phyloP scores from a whole-genome alignment of 2,113 vertebrate genomes.

The Embiotoca jacksoni region DNA sequence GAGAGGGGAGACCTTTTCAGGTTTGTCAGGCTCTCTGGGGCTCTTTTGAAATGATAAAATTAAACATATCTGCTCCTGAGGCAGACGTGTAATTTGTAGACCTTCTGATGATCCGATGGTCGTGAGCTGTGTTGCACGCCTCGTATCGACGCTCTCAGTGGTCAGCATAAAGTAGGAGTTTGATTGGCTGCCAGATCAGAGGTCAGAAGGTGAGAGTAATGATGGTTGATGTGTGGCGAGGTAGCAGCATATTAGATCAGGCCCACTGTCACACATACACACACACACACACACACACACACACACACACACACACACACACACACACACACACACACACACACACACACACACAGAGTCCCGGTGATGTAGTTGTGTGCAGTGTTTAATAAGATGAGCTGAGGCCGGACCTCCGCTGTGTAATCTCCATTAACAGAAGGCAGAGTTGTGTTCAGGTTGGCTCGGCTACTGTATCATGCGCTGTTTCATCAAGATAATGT shows the following conservation, averaged over 20 bases:
- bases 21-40: neutral
- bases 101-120: conserved; percentile 18
- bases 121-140: conserved; percentile 1
- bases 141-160: conserved; percentile 27
- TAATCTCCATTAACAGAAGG: conserved; percentile 83
- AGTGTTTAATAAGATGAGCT: conserved; percentile 73
- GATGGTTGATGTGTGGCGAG: conserved; percentile 59
- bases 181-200: conserved; percentile 70
- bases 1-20: neutral
- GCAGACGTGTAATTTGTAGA: conserved; percentile 50
- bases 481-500: conserved; percentile 84
- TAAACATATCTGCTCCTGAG: conserved; percentile 26
- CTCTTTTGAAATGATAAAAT: conserved; percentile 1
- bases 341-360: conserved; percentile 33
- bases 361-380: conserved; percentile 40
- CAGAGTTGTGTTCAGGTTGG: conserved; percentile 74
- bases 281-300: conserved; percentile 36
- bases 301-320: conserved; percentile 32
- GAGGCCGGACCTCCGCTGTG: conserved; percentile 68
- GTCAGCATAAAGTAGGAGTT: conserved; percentile 33
- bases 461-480: conserved; percentile 67
- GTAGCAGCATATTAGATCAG: conserved; percentile 48
- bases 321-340: conserved; percentile 34
- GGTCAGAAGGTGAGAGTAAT: conserved; percentile 73
- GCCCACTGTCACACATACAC: conserved; percentile 31